A percentile compares a stretch with the other conserved stretches of the same genome.
Evolutionary conservation across 2,797 vertebrate species (phyloP).

Genomic region (Scleropages formosus): DNA sequence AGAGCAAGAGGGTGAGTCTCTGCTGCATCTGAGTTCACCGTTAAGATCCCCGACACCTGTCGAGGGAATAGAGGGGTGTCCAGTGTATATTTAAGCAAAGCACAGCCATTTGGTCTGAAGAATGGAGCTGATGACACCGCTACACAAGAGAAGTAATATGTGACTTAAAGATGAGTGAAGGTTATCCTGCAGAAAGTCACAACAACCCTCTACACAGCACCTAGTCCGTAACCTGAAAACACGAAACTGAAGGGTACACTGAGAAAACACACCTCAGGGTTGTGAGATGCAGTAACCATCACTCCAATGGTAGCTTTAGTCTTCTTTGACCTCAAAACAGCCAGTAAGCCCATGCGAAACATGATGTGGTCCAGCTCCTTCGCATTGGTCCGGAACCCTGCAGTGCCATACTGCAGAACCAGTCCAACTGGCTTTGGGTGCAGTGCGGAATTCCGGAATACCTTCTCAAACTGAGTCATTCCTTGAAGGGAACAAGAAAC

Average conservation of each 20-base stretch:
- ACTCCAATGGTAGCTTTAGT: constrained; percentile 79
- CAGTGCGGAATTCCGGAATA: constrained; percentile 61
- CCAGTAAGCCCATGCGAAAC: constrained; percentile 93
- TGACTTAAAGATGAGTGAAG: too few relatives aligned
- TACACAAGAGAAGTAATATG: too few relatives aligned
- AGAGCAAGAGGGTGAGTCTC: too few relatives aligned
- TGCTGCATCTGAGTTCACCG: too few relatives aligned
- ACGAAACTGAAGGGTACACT: too few relatives aligned
- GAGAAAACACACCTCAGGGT: constrained; percentile 80
- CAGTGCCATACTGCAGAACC: constrained; percentile 85
- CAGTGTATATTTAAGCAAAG: too few relatives aligned
- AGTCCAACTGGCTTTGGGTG: constrained; percentile 79
- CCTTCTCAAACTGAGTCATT: constrained; percentile 71
- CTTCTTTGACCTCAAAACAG: constrained; percentile 79
- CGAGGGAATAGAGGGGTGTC: too few relatives aligned
- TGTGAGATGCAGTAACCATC: constrained; percentile 98
- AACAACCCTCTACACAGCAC: too few relatives aligned
- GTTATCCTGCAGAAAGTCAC: too few relatives aligned
- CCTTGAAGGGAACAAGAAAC: constrained; percentile 49
- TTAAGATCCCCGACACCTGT: too few relatives aligned
- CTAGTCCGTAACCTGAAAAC: too few relatives aligned
- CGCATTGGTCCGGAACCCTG: constrained; percentile 83
- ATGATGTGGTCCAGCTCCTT: constrained; percentile 82
- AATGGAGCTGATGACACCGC: neutral
- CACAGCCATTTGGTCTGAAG: neutral